A percentile compares a stretch with the other conserved stretches of the same genome.
These are phyloP conservation scores for Centropus unirufus DNA, from an alignment of 2,113 vertebrate genomes.

Conservation along the genomic window DNA sequence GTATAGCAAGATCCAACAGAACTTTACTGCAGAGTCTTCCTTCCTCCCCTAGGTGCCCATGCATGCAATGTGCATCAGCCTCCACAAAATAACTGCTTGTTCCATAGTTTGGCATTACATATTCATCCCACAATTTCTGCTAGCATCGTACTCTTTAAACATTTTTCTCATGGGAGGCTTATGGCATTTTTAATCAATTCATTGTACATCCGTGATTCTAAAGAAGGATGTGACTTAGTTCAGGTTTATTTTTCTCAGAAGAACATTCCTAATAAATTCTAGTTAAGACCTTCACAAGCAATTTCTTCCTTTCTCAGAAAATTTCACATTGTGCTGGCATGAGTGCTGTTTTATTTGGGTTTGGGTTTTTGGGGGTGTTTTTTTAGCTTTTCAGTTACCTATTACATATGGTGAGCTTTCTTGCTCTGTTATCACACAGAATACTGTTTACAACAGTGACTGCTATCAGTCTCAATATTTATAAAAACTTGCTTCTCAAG, in stretches of 20 bases:
- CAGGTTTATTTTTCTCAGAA: background rate
- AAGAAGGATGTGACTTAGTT: background rate
- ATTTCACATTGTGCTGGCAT: background rate
- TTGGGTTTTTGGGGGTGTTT: fast-evolving
- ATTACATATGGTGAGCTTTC: background rate
- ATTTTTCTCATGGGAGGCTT: background rate
- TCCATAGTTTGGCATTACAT: background rate
- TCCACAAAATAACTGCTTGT: background rate
- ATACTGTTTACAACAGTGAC: background rate
- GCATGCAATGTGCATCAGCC: background rate
- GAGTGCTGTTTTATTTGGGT: background rate
- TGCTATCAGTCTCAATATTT: background rate
- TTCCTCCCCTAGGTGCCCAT: background rate
- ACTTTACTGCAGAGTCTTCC: background rate
- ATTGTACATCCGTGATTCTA: background rate
- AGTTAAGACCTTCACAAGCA: background rate
- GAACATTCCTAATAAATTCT: background rate
- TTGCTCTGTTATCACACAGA: background rate
- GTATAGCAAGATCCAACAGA: background rate
- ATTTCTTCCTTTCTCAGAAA: background rate
- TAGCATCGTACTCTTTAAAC: background rate
- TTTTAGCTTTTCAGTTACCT: background rate
- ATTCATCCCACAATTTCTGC: background rate
- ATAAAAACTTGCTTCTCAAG: background rate
- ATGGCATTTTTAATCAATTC: background rate